A percentile compares a stretch with the other conserved stretches of the same genome.
Conservation (phyloP, 2,797 vertebrate species). For the Sebastes elongatus region DNA sequence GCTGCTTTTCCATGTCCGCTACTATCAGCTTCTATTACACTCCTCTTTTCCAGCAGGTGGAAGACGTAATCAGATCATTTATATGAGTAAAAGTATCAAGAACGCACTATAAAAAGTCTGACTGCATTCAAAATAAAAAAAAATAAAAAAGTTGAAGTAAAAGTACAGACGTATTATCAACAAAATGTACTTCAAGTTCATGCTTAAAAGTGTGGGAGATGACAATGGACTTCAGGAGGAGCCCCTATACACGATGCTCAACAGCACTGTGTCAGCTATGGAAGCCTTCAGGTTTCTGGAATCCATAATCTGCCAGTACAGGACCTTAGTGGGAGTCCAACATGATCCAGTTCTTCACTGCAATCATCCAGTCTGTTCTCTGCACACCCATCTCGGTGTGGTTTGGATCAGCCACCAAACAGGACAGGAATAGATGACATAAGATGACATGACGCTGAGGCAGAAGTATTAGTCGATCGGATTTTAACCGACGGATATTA, state of each 20-base stretch:
- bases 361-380: too few relatives aligned
- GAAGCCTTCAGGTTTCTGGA: too few relatives aligned
- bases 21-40: not conserved
- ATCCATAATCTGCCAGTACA: not conserved
- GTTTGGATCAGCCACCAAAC: not conserved
- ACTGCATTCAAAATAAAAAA: not conserved
- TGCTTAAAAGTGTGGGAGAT: not conserved
- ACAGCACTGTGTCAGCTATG: not conserved
- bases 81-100: not conserved
- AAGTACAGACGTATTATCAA: not conserved
- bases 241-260: not conserved
- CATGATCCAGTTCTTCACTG: too few relatives aligned
- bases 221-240: not conserved
- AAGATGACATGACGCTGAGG: not conserved
- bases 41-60: not conserved
- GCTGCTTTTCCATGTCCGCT: not conserved
- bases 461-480: rapidly evolving
- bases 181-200: not conserved
- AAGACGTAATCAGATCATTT: not conserved
- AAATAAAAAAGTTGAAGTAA: rapidly evolving
- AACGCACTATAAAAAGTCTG: not conserved
- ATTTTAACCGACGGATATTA: not conserved
- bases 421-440: rapidly evolving
- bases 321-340: not conserved
- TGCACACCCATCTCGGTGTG: not conserved